phyloP scores from a whole-genome alignment of 2,113 vertebrate species.

The Ariopsis seemanni region DNA sequence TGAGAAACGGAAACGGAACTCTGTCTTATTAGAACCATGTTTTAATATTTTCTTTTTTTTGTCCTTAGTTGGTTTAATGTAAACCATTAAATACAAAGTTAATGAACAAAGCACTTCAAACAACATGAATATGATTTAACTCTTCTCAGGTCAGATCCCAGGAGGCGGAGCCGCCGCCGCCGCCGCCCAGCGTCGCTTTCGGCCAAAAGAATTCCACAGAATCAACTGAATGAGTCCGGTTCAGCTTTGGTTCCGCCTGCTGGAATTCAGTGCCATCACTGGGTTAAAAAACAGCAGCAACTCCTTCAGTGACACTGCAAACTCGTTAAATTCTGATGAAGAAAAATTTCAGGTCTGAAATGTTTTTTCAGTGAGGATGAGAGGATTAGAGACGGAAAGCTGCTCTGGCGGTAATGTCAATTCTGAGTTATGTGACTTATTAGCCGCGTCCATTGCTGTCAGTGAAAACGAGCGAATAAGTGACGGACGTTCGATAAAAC shows the following conservation, averaged over 20 bases:
- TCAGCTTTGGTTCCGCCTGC: background rate
- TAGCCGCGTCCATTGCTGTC: background rate
- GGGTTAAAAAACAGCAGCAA: background rate
- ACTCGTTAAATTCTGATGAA: background rate
- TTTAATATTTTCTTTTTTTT: slow-evolving; percentile 38
- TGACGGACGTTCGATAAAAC: background rate
- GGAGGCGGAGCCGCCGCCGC: background rate
- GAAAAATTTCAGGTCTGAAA: no score
- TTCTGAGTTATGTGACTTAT: background rate
- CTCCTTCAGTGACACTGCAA: background rate
- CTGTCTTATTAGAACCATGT: background rate
- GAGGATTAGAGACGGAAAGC: background rate
- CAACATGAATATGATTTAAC: background rate
- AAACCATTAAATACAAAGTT: slow-evolving; percentile 32
- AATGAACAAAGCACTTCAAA: slow-evolving; percentile 16
- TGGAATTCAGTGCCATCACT: background rate
- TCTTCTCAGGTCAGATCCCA: background rate
- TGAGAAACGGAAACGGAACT: background rate
- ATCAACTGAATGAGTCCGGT: background rate
- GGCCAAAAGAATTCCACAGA: background rate
- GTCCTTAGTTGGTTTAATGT: slow-evolving; percentile 43
- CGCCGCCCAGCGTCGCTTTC: background rate
- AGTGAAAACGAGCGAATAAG: background rate
- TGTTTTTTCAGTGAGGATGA: background rate
- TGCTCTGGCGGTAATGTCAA: background rate